Conservation (phyloP, 2,888 invertebrate species). For the Coleophora flavipennella region DNA sequence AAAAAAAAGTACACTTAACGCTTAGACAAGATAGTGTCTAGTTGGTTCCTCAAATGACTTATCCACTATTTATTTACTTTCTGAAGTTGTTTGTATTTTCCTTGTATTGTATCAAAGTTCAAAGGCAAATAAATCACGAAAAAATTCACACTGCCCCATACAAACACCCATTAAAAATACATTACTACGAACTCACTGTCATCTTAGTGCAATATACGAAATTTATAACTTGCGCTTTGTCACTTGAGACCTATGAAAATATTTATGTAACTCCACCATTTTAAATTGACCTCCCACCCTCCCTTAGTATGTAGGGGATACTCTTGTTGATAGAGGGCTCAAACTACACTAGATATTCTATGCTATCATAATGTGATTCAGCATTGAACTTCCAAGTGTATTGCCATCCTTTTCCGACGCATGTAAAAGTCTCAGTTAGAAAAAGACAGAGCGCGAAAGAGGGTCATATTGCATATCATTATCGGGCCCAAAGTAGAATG, state of each 20-base stretch:
- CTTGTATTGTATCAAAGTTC: background rate
- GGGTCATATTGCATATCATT: constrained; percentile 56
- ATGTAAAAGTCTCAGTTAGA: constrained; percentile 16
- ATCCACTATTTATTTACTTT: too few relatives aligned
- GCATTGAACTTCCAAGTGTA: constrained; percentile 11
- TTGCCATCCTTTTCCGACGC: constrained; percentile 20
- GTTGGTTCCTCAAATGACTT: too few relatives aligned
- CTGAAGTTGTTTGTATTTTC: too few relatives aligned
- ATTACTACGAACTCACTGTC: too few relatives aligned
- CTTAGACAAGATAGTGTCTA: too few relatives aligned
- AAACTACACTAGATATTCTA: constrained; percentile 19
- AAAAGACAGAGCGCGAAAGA: constrained; percentile 27
- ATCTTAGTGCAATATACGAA: too few relatives aligned
- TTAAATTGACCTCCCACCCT: too few relatives aligned
- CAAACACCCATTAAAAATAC: too few relatives aligned
- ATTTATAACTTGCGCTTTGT: too few relatives aligned
- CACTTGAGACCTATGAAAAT: too few relatives aligned
- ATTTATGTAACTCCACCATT: too few relatives aligned
- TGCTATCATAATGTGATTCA: constrained; percentile 24
- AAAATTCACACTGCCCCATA: background rate
- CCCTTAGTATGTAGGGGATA: background rate
- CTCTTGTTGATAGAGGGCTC: constrained; percentile 15
- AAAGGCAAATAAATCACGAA: background rate
- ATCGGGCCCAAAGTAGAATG: constrained; percentile 26
- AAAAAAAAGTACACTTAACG: too few relatives aligned